Evolutionary conservation across 2,888 invertebrate genomes (phyloP).

Genomic region (Taphrorychus bicolor): DNA sequence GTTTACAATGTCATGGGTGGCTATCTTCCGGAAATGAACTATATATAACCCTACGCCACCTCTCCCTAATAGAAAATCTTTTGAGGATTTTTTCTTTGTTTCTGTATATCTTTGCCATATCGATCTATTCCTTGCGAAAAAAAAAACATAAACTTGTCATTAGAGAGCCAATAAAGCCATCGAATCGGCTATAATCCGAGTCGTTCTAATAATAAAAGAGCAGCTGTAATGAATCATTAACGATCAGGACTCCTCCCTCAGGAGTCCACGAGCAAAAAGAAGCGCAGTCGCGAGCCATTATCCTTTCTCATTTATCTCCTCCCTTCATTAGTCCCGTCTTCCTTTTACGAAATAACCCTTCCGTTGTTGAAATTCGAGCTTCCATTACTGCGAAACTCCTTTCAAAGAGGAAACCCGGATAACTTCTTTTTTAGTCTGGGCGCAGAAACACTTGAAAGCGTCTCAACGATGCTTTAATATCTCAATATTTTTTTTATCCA

Average conservation of each 20-base stretch:
- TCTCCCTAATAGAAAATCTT: too few relatives aligned
- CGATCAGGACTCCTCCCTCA: constrained; percentile 52
- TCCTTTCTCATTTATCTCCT: constrained; percentile 58
- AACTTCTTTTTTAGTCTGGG: constrained; percentile 21
- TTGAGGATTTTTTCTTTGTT: too few relatives aligned
- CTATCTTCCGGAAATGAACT: too few relatives aligned
- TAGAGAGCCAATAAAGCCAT: not conserved
- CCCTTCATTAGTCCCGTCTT: constrained; percentile 57
- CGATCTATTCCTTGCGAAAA: too few relatives aligned
- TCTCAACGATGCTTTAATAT: not conserved
- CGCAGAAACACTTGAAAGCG: not conserved
- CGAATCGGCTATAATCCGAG: not conserved
- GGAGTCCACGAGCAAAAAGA: constrained; percentile 39
- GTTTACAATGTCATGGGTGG: too few relatives aligned
- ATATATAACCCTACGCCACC: too few relatives aligned
- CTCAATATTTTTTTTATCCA: not conserved
- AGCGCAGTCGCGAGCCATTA: constrained; percentile 58
- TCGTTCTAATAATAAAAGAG: constrained; percentile 22
- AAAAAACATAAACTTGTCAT: too few relatives aligned
- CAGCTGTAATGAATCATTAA: constrained; percentile 50
- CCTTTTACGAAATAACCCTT: constrained; percentile 40
- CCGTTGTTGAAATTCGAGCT: constrained; percentile 25
- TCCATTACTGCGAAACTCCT: constrained; percentile 22
- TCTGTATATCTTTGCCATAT: too few relatives aligned
- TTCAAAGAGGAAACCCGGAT: constrained; percentile 24